Evolutionary conservation across 2,888 invertebrate genomes (phyloP), one percentile per base, ranked within the genome.

Genomic region (Hermaeophaga mercurialis): DNA sequence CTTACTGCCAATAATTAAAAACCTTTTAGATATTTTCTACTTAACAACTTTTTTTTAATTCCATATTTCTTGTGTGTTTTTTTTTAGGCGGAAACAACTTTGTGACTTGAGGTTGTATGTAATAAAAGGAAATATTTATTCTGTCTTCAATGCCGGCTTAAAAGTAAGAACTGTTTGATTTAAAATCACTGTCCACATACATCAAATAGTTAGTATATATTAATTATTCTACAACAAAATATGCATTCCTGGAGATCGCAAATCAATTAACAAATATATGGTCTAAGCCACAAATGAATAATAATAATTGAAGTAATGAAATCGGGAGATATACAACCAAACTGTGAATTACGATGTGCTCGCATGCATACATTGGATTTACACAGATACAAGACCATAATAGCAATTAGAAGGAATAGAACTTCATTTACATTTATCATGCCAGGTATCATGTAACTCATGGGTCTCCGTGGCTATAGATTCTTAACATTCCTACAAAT

Each of bases 281-380:
- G 22, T 24, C 12, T 24, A 15, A 14, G 3, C 24, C 8, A 9
- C 43, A 43, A 43, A 12, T 43, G 43, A 43, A 43, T 43, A 46
- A 46, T 46, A 18, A 45, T 56, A 44, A 44, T 36, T 31, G 18
- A 22, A 36, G 53, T 56, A 52, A 59, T 56, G 43, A 44, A 43
- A 44, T 47, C 41, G 41, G 34, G 33, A 41, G 43, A 47, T 57
- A 53, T 44, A 52, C 36, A 57, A 57, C 55, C 46, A 58, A 58
- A 53, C 50, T 54, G 36, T 54, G 46, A 62, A 34, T 56, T 56
- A 62, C 54, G 50, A 52, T 41, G 26, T 11, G 28, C 18, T 39
- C 22, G 44, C 60, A 62, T 60, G 60, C 62, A 58, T 54, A 38
- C 50, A 49, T 48, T 55, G 55, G 47, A 48, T 55, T 52, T 53